A percentile compares a stretch with the other conserved stretches of the same genome.
These are phyloP conservation scores for Orthosia gracilis DNA, from an alignment of 2,888 invertebrate genomes.

Conservation along the genomic window DNA sequence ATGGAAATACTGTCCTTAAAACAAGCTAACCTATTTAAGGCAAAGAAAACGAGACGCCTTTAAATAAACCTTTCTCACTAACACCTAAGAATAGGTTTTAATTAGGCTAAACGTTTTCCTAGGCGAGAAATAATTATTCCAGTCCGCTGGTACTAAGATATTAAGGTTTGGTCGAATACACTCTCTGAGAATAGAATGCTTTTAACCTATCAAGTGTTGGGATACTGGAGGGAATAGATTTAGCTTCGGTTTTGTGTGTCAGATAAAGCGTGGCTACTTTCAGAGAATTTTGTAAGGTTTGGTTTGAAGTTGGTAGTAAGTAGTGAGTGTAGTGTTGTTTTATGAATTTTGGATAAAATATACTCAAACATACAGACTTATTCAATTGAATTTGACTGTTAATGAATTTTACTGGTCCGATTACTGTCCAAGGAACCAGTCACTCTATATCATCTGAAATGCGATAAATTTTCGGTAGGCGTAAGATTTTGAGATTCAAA, in stretches of 20 bases:
- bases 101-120: slow-evolving; percentile 42
- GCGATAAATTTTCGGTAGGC: too few relatives aligned
- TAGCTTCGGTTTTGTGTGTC: slow-evolving; percentile 1
- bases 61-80: slow-evolving; percentile 27
- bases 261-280: slow-evolving; percentile 1
- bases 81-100: slow-evolving; percentile 47
- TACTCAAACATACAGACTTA: too few relatives aligned
- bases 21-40: slow-evolving; percentile 11
- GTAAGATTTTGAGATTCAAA: too few relatives aligned
- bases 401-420: too few relatives aligned
- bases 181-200: slow-evolving; percentile 52
- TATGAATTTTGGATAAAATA: too few relatives aligned
- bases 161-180: slow-evolving; percentile 38
- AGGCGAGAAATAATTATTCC: slow-evolving; percentile 42
- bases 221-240: slow-evolving; percentile 21
- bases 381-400: too few relatives aligned
- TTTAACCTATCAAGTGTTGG: slow-evolving; percentile 31
- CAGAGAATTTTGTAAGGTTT: slow-evolving; percentile 3
- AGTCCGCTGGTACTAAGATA: slow-evolving; percentile 20
- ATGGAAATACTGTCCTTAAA: slow-evolving; percentile 20
- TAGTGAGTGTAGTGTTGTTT: not conserved
- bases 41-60: slow-evolving; percentile 22
- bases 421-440: too few relatives aligned
- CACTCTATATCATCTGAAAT: too few relatives aligned
- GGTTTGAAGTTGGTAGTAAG: not conserved